A percentile compares a stretch with the other conserved stretches of the same genome.
These are phyloP conservation scores for Oeneis ivallda DNA, from an alignment of 2,888 invertebrate genomes.

Conservation along the genomic window DNA sequence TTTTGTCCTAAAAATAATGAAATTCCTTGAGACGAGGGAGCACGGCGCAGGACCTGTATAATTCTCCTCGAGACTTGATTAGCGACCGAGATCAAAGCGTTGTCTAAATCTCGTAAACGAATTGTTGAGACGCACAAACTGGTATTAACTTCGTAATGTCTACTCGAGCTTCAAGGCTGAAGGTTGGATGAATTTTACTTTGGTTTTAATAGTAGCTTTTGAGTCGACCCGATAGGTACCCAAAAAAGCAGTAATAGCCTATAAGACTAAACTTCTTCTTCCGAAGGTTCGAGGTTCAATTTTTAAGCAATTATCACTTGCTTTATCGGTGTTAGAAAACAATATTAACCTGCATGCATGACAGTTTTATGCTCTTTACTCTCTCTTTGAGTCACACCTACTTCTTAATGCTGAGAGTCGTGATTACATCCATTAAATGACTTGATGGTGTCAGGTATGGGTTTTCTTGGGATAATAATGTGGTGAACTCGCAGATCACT, in stretches of 20 bases:
- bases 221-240: neutral
- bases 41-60: slow-evolving; percentile 29
- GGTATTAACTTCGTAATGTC: slow-evolving; percentile 31
- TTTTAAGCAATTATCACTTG: too few relatives aligned
- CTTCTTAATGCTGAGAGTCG: too few relatives aligned
- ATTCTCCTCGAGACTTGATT: slow-evolving; percentile 35
- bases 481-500: neutral
- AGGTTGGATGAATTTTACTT: neutral
- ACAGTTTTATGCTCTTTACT: too few relatives aligned
- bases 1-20: slow-evolving; percentile 32
- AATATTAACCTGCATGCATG: too few relatives aligned
- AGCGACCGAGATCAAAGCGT: slow-evolving; percentile 34
- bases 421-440: neutral
- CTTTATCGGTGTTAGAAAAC: too few relatives aligned
- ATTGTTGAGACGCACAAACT: slow-evolving; percentile 36
- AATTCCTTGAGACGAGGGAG: slow-evolving; percentile 29
- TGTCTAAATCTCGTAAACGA: slow-evolving; percentile 34
- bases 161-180: slow-evolving; percentile 18
- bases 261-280: too few relatives aligned
- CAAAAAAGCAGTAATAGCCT: too few relatives aligned
- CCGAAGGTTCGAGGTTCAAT: too few relatives aligned
- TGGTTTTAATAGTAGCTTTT: neutral
- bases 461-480: neutral
- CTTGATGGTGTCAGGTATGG: neutral
- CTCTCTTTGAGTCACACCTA: too few relatives aligned